Percentiles rank a stretch among this genome's conserved stretches.
Evolutionary conservation across 2,797 vertebrate species (phyloP).

Genomic region (Hapalemur alaotrensis): DNA sequence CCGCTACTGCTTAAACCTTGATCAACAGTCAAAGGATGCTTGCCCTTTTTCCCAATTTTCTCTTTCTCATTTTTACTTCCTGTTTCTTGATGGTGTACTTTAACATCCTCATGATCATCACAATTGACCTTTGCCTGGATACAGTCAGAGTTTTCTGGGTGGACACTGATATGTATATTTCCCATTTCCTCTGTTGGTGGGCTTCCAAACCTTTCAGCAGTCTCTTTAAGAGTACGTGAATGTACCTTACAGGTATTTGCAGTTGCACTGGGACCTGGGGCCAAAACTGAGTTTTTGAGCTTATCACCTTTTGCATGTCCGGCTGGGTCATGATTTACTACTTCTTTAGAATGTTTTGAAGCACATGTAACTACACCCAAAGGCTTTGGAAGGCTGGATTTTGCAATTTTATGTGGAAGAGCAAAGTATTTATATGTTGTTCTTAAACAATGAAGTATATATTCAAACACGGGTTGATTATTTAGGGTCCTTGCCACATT

Average conservation of each 20-base stretch:
- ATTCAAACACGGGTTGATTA: conserved; percentile 94
- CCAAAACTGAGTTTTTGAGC: conserved; percentile 62
- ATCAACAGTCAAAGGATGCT: conserved; percentile 30
- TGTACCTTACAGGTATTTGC: not conserved
- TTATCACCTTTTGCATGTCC: conserved; percentile 57
- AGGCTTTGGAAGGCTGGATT: conserved; percentile 74
- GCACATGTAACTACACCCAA: conserved; percentile 41
- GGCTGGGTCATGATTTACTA: conserved; percentile 50
- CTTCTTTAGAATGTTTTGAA: conserved; percentile 59
- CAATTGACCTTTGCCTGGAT: conserved; percentile 87
- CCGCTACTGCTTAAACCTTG: conserved; percentile 78
- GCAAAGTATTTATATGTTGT: conserved; percentile 97
- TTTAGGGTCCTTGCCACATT: conserved; percentile 95
- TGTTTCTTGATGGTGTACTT: conserved; percentile 76
- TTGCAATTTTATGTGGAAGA: conserved; percentile 86
- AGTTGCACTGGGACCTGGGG: conserved; percentile 3
- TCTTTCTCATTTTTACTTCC: conserved; percentile 81
- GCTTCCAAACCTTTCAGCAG: conserved; percentile 64
- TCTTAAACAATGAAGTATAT: conserved; percentile 95
- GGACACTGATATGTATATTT: conserved; percentile 68
- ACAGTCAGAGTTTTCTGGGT: conserved; percentile 87
- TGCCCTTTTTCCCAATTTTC: conserved; percentile 70
- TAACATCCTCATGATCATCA: conserved; percentile 83
- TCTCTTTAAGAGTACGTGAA: conserved; percentile 50
- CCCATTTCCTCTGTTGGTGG: conserved; percentile 70